Conservation (phyloP, 2,797 vertebrate species). For the Eurystomus glaucurus region DNA sequence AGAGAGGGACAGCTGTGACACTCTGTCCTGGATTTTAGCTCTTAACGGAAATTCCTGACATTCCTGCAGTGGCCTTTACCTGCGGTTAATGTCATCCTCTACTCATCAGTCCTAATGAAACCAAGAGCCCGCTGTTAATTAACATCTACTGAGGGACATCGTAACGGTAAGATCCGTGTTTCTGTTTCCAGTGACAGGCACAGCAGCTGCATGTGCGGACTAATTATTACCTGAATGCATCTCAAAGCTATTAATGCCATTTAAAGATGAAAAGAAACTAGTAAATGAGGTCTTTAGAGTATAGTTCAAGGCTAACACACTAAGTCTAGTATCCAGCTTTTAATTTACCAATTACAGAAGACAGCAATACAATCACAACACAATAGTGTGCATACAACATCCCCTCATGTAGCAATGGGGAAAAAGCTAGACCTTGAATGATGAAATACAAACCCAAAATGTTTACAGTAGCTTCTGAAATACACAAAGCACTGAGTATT, state of each 20-base stretch:
- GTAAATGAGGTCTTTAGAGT: background rate
- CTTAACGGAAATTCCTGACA: background rate
- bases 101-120: background rate
- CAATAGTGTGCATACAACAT: background rate
- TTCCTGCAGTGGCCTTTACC: background rate
- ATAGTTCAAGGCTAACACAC: background rate
- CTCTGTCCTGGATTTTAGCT: background rate
- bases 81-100: background rate
- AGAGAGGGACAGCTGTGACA: background rate
- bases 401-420: background rate
- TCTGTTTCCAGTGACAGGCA: background rate
- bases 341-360: background rate
- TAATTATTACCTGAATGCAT: background rate
- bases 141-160: background rate
- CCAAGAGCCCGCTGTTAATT: background rate
- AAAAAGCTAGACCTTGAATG: background rate
- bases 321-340: background rate
- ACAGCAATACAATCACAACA: background rate
- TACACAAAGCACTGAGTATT: background rate
- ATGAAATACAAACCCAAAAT: background rate
- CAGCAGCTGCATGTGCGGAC: background rate
- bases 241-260: background rate
- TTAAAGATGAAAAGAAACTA: background rate
- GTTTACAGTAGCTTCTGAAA: background rate
- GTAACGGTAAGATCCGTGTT: background rate